Evolutionary conservation across 2,113 vertebrate species (phyloP).

Genomic region (Cyanoramphus novaezelandiae): DNA sequence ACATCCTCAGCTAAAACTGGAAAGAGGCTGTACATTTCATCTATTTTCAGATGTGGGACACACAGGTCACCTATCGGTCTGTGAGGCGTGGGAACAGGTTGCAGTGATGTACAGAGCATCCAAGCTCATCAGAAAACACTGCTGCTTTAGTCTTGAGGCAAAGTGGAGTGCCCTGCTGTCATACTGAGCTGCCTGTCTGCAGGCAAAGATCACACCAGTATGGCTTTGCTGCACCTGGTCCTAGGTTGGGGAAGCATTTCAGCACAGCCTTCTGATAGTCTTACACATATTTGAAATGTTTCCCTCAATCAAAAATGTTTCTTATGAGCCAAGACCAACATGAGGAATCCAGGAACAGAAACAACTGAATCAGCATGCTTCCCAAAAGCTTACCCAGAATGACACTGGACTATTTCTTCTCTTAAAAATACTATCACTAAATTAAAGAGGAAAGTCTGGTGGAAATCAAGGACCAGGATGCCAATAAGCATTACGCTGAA

Average conservation of each 20-base stretch:
- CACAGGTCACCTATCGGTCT: neutral
- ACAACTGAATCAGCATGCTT: neutral
- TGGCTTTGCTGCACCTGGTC: neutral
- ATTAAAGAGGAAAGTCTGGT: neutral
- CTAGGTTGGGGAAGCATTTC: rapidly evolving
- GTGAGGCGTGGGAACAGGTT: neutral
- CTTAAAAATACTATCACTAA: neutral
- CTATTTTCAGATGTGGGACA: neutral
- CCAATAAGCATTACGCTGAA: neutral
- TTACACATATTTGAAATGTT: neutral
- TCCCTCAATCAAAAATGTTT: neutral
- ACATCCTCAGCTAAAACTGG: neutral
- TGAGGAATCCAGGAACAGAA: neutral
- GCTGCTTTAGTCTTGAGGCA: neutral
- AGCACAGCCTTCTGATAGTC: neutral
- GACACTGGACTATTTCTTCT: neutral
- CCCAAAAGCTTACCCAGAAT: neutral
- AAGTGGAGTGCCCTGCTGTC: neutral
- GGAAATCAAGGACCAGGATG: neutral
- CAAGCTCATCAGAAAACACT: neutral
- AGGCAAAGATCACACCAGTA: rapidly evolving
- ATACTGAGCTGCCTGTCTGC: rapidly evolving
- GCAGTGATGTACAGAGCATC: neutral
- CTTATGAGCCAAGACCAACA: neutral
- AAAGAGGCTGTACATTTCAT: neutral